phyloP scores from a whole-genome alignment of 2,888 invertebrate species.

The Drosophila bunnanda region DNA sequence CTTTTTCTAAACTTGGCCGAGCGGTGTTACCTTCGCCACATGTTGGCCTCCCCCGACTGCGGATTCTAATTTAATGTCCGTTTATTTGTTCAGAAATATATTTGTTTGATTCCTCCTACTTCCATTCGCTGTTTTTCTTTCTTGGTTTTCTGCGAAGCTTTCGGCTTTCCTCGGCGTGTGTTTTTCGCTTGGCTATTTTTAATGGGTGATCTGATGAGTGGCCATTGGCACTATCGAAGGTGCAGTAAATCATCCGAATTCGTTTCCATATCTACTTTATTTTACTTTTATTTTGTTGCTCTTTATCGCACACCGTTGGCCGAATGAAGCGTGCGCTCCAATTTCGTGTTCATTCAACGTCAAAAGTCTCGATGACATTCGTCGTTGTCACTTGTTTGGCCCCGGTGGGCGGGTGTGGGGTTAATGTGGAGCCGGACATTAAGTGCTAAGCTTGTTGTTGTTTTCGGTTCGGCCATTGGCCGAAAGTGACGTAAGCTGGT shows the following conservation, averaged over 20 bases:
- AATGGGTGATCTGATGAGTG: conserved; percentile 54
- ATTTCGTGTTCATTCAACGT: conserved; percentile 55
- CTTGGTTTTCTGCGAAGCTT: conserved; percentile 31
- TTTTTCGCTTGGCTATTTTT: conserved; percentile 57
- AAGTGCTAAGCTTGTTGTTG: conserved; percentile 15
- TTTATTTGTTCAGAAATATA: conserved; percentile 61
- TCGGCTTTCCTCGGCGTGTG: conserved; percentile 27
- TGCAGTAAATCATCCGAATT: conserved; percentile 51
- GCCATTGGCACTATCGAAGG: conserved; percentile 50
- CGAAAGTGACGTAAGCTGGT: conserved; percentile 63
- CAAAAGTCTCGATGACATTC: conserved; percentile 64
- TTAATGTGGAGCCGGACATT: conserved; percentile 30
- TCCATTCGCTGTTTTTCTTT: conserved; percentile 14
- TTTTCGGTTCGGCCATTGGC: conserved; percentile 24
- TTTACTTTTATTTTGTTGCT: conserved; percentile 15
- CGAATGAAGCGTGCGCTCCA: conserved; percentile 58
- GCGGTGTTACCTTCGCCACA: conserved; percentile 44
- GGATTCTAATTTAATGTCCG: conserved; percentile 32
- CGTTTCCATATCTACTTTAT: conserved; percentile 49
- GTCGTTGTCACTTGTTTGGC: conserved; percentile 48
- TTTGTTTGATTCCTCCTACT: conserved; percentile 24
- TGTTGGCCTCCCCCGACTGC: conserved; percentile 24
- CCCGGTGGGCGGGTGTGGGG: conserved; percentile 11
- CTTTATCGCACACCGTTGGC: conserved; percentile 55
- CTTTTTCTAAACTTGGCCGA: conserved; percentile 10